These are phyloP conservation scores for Scaptomyza parva DNA, from an alignment of 2,888 invertebrate species.

Conservation along the genomic window DNA sequence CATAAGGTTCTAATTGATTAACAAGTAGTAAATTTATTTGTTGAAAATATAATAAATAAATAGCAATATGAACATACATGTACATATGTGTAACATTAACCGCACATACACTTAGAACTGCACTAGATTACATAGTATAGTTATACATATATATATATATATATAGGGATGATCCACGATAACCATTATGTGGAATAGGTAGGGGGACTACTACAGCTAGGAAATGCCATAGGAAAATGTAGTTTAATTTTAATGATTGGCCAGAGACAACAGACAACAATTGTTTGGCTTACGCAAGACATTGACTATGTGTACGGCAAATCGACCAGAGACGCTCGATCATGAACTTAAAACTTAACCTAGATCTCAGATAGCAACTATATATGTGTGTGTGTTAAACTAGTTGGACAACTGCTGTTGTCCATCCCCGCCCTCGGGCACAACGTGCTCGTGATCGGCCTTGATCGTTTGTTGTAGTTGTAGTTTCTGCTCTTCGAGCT, in stretches of 20 bases:
- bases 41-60: conserved; percentile 62
- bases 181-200: conserved; percentile 20
- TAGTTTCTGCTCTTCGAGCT: conserved; percentile 27
- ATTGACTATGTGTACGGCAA: conserved; percentile 74
- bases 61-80: conserved; percentile 40
- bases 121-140: conserved; percentile 38
- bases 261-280: conserved; percentile 46
- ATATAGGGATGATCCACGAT: conserved; percentile 58
- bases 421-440: conserved; percentile 56
- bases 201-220: conserved; percentile 59
- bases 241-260: conserved; percentile 40
- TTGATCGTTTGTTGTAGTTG: conserved; percentile 29
- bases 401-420: conserved; percentile 69
- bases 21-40: conserved; percentile 43
- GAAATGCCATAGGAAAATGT: conserved; percentile 48
- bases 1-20: conserved; percentile 2
- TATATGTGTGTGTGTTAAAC: conserved; percentile 23
- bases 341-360: conserved; percentile 68
- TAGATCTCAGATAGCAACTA: conserved; percentile 75
- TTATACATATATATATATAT: conserved; percentile 8
- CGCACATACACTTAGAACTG: conserved; percentile 42
- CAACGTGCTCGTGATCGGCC: conserved; percentile 65
- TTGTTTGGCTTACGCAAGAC: conserved; percentile 65
- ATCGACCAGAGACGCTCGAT: conserved; percentile 76
- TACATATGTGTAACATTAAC: conserved; percentile 53